Evolutionary conservation across 2,113 vertebrate species (phyloP).

Genomic region (Pterocles burchelli): DNA sequence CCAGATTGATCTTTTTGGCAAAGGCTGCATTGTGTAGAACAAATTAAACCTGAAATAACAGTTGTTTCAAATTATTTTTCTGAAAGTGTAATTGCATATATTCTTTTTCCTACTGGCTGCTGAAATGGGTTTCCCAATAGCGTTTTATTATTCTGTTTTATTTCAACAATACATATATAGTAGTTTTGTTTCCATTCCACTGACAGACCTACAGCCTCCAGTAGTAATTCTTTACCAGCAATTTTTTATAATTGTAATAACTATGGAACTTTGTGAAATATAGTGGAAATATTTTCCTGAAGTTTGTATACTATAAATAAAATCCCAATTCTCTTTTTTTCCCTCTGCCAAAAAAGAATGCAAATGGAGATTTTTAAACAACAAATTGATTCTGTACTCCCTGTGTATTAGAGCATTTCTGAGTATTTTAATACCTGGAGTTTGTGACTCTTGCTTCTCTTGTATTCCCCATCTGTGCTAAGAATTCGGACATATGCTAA

Average conservation of each 20-base stretch:
- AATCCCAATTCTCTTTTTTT: slow-evolving; percentile 38
- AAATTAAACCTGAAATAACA: slow-evolving; percentile 64
- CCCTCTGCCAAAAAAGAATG: neutral
- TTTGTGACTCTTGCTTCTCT: neutral
- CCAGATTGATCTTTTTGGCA: slow-evolving; percentile 60
- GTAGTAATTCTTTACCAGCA: slow-evolving; percentile 56
- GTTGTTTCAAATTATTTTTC: slow-evolving; percentile 65
- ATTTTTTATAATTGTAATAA: slow-evolving; percentile 53
- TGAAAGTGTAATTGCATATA: slow-evolving; percentile 61
- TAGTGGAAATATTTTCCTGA: slow-evolving; percentile 26
- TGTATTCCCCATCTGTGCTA: neutral
- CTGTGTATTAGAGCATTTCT: neutral
- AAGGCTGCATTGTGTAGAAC: slow-evolving; percentile 36
- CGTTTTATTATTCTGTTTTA: slow-evolving; percentile 65
- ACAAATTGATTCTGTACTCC: slow-evolving; percentile 27
- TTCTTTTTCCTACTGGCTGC: slow-evolving; percentile 46
- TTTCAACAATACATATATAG: slow-evolving; percentile 51
- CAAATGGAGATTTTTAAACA: slow-evolving; percentile 6
- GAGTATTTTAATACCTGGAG: neutral
- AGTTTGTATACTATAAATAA: slow-evolving; percentile 57
- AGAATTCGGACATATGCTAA: neutral
- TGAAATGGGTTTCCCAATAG: slow-evolving; percentile 67
- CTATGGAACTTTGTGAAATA: slow-evolving; percentile 45
- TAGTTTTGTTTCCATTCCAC: slow-evolving; percentile 54
- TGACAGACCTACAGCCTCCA: slow-evolving; percentile 36